Percentiles rank a stretch among this genome's conserved stretches.
phyloP scores from a whole-genome alignment of 92 coral and sea anemone species.

The Actinostola sp. region DNA sequence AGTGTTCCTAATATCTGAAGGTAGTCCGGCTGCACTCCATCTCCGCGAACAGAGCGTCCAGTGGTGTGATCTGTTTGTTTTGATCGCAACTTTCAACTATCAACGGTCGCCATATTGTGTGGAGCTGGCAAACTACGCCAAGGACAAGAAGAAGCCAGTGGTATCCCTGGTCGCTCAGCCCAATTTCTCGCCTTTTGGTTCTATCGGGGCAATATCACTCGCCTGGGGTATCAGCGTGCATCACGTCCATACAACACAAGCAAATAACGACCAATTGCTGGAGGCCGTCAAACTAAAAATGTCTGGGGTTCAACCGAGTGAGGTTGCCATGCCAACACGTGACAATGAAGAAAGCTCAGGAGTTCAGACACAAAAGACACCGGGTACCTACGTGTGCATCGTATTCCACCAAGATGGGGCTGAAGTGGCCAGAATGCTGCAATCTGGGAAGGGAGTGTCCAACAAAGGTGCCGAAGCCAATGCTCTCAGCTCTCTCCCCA shows the following conservation, averaged over 20 bases:
- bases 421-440: slow-evolving; percentile 51
- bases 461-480: slow-evolving; percentile 43
- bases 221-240: slow-evolving; percentile 54
- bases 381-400: slow-evolving; percentile 57
- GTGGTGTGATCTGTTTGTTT: slow-evolving; percentile 66
- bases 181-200: slow-evolving; percentile 69
- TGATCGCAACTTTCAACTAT: slow-evolving; percentile 70
- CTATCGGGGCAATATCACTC: slow-evolving; percentile 72
- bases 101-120: slow-evolving; percentile 70
- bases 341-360: slow-evolving; percentile 28
- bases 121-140: slow-evolving; percentile 78
- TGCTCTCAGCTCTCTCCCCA: slow-evolving; percentile 20
- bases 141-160: slow-evolving; percentile 73
- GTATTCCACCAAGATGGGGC: slow-evolving; percentile 65
- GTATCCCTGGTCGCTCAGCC: slow-evolving; percentile 60
- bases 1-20: slow-evolving; percentile 55
- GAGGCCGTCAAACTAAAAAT: slow-evolving; percentile 25
- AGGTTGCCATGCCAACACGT: slow-evolving; percentile 42
- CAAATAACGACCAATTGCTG: slow-evolving; percentile 14
- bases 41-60: slow-evolving; percentile 59
- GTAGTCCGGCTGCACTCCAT: slow-evolving; percentile 47
- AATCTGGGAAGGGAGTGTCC: slow-evolving; percentile 49
- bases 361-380: slow-evolving; percentile 30
- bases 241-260: slow-evolving; percentile 21
- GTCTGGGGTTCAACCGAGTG: slow-evolving; percentile 25